Conservation (phyloP, 2,797 vertebrate genomes). For the Aeoliscus strigatus region DNA sequence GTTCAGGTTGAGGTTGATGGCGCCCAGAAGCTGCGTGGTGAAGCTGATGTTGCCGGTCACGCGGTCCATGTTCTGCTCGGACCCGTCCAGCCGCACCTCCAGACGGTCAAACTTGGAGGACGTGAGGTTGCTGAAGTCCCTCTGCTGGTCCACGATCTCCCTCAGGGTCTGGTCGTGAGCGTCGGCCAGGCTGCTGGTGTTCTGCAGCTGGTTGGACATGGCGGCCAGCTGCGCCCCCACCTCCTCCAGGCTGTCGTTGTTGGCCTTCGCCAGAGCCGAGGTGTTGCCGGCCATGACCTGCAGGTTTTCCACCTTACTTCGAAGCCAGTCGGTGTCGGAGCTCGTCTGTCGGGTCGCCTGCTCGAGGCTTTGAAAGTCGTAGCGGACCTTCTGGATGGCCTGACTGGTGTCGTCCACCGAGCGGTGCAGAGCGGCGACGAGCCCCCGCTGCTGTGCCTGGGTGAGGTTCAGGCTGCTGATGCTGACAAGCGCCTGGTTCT, state of each 20-base stretch:
- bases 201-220: slow-evolving; percentile 84
- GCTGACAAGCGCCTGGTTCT: slow-evolving; percentile 80
- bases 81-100: slow-evolving; percentile 82
- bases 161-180: slow-evolving; percentile 84
- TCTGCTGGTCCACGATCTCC: slow-evolving; percentile 84
- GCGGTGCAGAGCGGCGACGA: slow-evolving; percentile 81
- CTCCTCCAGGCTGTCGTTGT: slow-evolving; percentile 88
- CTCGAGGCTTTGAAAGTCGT: slow-evolving; percentile 86
- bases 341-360: slow-evolving; percentile 84
- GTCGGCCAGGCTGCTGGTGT: slow-evolving; percentile 83
- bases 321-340: slow-evolving; percentile 87
- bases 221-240: slow-evolving; percentile 81
- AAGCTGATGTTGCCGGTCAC: slow-evolving; percentile 94
- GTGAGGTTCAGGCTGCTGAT: slow-evolving; percentile 89
- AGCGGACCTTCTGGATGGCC: slow-evolving; percentile 84
- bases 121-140: slow-evolving; percentile 83
- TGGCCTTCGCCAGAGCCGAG: slow-evolving; percentile 83
- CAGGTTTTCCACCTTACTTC: slow-evolving; percentile 84
- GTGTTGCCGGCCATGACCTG: slow-evolving; percentile 82
- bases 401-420: slow-evolving; percentile 86
- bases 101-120: slow-evolving; percentile 80
- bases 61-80: slow-evolving; percentile 83
- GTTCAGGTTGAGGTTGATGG: slow-evolving; percentile 86
- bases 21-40: slow-evolving; percentile 87
- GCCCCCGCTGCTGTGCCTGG: slow-evolving; percentile 85